Evolutionary conservation across 2,113 vertebrate genomes (phyloP).

Genomic region (Chloebia gouldiae): DNA sequence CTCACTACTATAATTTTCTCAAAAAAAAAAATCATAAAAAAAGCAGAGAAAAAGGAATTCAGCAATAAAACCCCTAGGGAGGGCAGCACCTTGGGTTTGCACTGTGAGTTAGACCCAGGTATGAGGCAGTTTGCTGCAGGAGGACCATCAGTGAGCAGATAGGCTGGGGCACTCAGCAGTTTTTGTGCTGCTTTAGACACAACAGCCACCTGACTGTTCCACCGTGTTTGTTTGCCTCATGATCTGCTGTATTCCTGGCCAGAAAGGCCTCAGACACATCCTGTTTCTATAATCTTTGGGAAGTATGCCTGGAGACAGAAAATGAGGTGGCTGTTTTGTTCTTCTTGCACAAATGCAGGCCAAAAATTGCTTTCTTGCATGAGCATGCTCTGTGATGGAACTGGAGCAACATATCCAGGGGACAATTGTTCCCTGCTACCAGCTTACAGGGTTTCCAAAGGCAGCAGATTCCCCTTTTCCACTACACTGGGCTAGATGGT

Average conservation of each 20-base stretch:
- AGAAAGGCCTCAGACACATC: not conserved
- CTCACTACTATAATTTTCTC: not conserved
- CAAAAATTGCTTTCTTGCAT: not conserved
- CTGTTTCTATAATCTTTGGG: not conserved
- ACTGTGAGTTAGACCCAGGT: not conserved
- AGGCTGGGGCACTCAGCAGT: not conserved
- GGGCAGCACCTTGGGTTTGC: not conserved
- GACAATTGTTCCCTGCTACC: not conserved
- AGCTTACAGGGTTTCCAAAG: not conserved
- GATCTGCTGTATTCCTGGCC: not conserved
- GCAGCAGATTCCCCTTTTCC: not conserved
- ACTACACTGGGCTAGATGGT: not conserved
- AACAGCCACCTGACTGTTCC: not conserved
- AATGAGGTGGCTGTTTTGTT: not conserved
- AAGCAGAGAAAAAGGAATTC: not conserved
- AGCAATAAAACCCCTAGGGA: rapidly evolving
- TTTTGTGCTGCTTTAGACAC: not conserved
- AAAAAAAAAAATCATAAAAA: not conserved
- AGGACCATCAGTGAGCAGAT: not conserved
- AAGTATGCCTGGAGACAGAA: not conserved
- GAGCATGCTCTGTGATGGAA: not conserved
- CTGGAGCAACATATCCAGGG: not conserved
- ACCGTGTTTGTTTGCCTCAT: rapidly evolving
- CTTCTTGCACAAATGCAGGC: not conserved
- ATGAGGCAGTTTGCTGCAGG: not conserved